A percentile compares a stretch with the other conserved stretches of the same genome.
These are phyloP conservation scores for Anticlea derivata DNA, from an alignment of 2,888 invertebrate species.

Conservation along the genomic window DNA sequence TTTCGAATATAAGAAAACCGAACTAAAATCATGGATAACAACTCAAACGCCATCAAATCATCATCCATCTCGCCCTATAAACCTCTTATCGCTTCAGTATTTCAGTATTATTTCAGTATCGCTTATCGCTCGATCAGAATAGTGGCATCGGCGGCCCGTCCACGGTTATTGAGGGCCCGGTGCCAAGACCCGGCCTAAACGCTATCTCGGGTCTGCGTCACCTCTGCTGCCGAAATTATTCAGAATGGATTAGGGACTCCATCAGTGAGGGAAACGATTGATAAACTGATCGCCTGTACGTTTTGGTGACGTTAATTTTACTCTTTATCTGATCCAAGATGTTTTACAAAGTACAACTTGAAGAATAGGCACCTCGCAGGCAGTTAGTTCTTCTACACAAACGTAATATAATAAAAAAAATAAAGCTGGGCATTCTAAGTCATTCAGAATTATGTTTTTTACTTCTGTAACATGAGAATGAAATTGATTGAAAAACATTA, in stretches of 20 bases:
- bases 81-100: constrained; percentile 11
- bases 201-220: constrained; percentile 56
- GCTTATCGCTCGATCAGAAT: constrained; percentile 36
- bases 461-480: no score
- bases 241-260: constrained; percentile 51
- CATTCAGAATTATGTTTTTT: no score
- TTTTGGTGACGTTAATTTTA: no score
- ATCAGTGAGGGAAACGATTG: background rate
- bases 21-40: constrained; percentile 1
- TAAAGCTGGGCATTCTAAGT: no score
- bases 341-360: no score
- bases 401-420: no score
- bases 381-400: no score
- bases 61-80: constrained; percentile 14
- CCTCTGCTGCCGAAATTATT: constrained; percentile 56
- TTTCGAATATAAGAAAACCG: background rate
- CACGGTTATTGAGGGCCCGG: constrained; percentile 52
- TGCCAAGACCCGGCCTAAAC: constrained; percentile 69
- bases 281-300: background rate
- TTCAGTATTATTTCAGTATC: constrained; percentile 20
- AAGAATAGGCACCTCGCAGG: no score
- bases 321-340: no score
- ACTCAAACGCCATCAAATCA: constrained; percentile 8
- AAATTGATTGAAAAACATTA: no score
- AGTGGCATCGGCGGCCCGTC: constrained; percentile 32